Conservation (phyloP, 2,888 invertebrate species). For the Chydorus sphaericus region DNA sequence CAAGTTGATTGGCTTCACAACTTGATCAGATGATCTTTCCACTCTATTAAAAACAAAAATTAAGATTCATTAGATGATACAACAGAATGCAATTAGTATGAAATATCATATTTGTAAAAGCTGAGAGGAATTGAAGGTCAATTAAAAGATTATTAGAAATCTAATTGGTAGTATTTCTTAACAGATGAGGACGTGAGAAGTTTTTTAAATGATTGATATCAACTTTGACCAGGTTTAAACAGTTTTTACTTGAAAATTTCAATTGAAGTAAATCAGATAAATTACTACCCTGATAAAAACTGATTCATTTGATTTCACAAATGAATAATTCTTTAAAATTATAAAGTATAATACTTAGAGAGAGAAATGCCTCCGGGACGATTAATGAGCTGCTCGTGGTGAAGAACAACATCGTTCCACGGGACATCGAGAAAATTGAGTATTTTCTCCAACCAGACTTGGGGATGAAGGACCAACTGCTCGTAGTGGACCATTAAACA, state of each 20-base stretch:
- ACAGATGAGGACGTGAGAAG: too few species aligned
- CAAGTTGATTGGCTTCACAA: constrained; percentile 92
- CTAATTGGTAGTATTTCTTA: too few species aligned
- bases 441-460: constrained; percentile 72
- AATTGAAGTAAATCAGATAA: neutral
- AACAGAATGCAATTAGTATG: neutral
- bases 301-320: neutral
- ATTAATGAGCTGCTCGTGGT: constrained; percentile 95
- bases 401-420: constrained; percentile 90
- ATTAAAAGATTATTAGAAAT: neutral
- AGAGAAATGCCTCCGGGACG: constrained; percentile 85
- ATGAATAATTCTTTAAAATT: neutral
- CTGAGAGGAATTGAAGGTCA: neutral
- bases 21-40: constrained; percentile 95
- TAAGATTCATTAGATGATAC: neutral
- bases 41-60: constrained; percentile 44
- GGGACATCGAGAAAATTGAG: constrained; percentile 76
- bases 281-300: neutral
- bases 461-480: constrained; percentile 88
- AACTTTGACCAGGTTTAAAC: neutral
- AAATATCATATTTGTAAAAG: neutral
- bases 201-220: too few species aligned
- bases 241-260: neutral
- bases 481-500: constrained; percentile 92
- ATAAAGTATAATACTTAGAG: constrained; percentile 87